Evolutionary conservation across 2,113 vertebrate species (phyloP), one percentile per base, ranked within the genome.

Genomic region (Capricornis sumatraensis): DNA sequence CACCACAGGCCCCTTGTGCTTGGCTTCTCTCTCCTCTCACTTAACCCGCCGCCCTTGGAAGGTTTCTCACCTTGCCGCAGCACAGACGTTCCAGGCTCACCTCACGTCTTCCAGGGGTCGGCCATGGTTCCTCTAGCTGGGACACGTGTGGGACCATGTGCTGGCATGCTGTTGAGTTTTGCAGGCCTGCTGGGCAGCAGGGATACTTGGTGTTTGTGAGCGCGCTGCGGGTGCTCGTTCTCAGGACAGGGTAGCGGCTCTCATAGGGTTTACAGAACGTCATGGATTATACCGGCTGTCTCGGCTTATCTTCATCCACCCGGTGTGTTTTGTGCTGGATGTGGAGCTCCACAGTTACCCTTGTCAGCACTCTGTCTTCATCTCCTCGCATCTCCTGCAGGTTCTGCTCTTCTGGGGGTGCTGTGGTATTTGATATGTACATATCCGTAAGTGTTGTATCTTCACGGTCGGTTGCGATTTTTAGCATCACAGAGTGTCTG

Each of bases 401-500:
- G 10, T 12, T 58, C 3, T 85, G 64, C 27, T 16, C 10, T 25
- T 12, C 5, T 11, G 2, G 33, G 21, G 28, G 19, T 6, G 16
- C 53, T 1, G 2, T 79, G 88, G 33, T 86, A 10, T 28, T 6
- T 62, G 88, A 36, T 4, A 16, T 3, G 0, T 60, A 6, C 33
- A 10, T 28, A 1, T 52, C 28, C 0, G 0, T 17, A 10, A 1
- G 13, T 27, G 40, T 50, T 12, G 9, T 0, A 0, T 25, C 53
- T 50, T 90, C n/a, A 1, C 1, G 13, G 6, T 4, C 5, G 6
- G 14, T 1, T 5, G 16, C 0, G 1, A 43, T 28, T 15, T 50
- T 9, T 3, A 9, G 19, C 33, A 1, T 53, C 13, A 13, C 16
- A 19, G 2, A 30, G 12, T 4, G 6, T 23, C 50, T 21, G n/a